phyloP scores from a whole-genome alignment of 2,888 invertebrate species.

The Mesorhabditis sp. region DNA sequence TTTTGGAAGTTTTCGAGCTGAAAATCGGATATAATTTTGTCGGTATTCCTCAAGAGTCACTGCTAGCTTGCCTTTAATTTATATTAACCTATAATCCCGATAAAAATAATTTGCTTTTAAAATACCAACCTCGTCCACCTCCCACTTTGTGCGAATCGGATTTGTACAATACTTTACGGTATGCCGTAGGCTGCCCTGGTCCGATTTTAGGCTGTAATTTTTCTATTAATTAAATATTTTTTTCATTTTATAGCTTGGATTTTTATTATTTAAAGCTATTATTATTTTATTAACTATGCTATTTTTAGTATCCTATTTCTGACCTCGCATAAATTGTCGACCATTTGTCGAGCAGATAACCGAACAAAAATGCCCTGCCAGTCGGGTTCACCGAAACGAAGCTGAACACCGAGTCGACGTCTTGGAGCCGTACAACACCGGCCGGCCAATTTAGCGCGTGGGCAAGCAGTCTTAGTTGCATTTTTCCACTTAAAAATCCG shows the following conservation, averaged over 20 bases:
- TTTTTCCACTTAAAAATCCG: neutral
- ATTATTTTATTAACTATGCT: no score
- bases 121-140: slow-evolving; percentile 18
- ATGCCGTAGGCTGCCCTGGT: slow-evolving; percentile 20
- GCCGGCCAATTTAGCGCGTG: slow-evolving; percentile 39
- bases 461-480: slow-evolving; percentile 33
- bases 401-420: slow-evolving; percentile 37
- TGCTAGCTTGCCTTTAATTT: no score
- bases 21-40: slow-evolving; percentile 15
- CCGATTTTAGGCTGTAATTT: slow-evolving; percentile 13
- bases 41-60: neutral
- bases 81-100: neutral
- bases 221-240: neutral
- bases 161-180: slow-evolving; percentile 13
- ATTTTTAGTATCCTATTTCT: slow-evolving; percentile 1
- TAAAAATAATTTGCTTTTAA: slow-evolving; percentile 5
- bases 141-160: slow-evolving; percentile 16
- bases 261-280: no score
- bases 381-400: slow-evolving; percentile 34
- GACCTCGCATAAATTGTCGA: slow-evolving; percentile 41
- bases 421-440: slow-evolving; percentile 47
- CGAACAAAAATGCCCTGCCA: slow-evolving; percentile 42
- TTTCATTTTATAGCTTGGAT: neutral
- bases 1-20: slow-evolving; percentile 41
- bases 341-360: slow-evolving; percentile 51